Evolutionary conservation across 2,888 invertebrate species (phyloP), one percentile per base, ranked within the genome.

Genomic region (Agrotis segetum): DNA sequence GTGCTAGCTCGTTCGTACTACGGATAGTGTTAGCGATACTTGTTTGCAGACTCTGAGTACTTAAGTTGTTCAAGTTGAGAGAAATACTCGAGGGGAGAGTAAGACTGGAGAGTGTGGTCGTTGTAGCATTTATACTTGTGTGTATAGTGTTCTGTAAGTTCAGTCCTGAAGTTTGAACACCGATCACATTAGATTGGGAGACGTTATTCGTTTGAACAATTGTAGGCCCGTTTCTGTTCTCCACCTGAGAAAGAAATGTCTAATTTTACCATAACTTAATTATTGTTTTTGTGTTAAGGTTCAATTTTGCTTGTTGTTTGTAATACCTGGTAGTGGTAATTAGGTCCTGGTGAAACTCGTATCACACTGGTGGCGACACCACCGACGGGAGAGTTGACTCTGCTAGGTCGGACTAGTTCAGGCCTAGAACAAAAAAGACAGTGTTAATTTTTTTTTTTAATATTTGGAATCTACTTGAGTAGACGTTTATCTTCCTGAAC

Each of bases 351-450:
- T 2, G 98, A 98, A 87, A 98, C 98, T 89, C 98, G 96, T 88
- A 98, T 98, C 50, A 98, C 98, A 93, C 98, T 98, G 44, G 98
- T 98, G 58, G 97, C 97, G 47, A 97, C 96, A 74, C 97, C 95
- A 16, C 96, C 93, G 34, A 96, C 96, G 56, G 96, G 96, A 74
- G 91, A 95, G 89, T 88, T 95, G 86, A 92, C 93, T 87, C 96
- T 93, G 40, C 96, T 96, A 17, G 98, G 97, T 77, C 98, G 96
- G 16, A 98, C 97, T 90, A 85, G 52, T 77, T 98, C 98, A 3
- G 98, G 98, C 88, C 98, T 98, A 89, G 16, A 76, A 84, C 46
- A 24, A 79, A 47, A 65, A 21, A 44, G 1, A 19, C 1, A 13
- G 3, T 9, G 53, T 67, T 79, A 62, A 17, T 24, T 55, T 53